phyloP scores from a whole-genome alignment of 2,113 vertebrate species.

The Suncus etruscus region DNA sequence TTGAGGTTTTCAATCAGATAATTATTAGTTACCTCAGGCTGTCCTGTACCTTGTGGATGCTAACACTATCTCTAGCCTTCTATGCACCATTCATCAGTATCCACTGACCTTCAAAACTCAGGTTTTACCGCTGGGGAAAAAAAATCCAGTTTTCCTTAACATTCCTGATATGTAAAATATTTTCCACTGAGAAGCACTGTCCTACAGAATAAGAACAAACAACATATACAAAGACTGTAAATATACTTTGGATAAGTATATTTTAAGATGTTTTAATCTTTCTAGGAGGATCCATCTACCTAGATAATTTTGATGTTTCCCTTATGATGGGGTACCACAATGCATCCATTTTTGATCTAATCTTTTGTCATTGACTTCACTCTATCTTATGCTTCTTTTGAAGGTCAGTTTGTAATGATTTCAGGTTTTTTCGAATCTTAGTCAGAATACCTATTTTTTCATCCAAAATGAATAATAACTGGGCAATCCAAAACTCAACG shows the following conservation, averaged over 20 bases:
- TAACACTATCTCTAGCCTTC: neutral
- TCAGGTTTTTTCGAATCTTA: constrained; percentile 78
- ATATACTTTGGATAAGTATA: constrained; percentile 14
- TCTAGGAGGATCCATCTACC: constrained; percentile 49
- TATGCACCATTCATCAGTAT: neutral
- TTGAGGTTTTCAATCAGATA: neutral
- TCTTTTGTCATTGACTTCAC: neutral
- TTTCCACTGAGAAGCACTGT: constrained; percentile 2
- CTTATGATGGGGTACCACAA: neutral
- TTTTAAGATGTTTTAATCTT: constrained; percentile 70
- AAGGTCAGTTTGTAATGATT: constrained; percentile 67
- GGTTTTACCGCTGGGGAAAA: neutral
- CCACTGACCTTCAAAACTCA: neutral
- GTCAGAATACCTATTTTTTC: constrained; percentile 78
- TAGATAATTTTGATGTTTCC: constrained; percentile 50
- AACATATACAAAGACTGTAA: constrained; percentile 47
- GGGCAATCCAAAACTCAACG: constrained; percentile 73
- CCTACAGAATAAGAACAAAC: neutral
- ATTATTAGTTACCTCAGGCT: neutral
- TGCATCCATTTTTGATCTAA: neutral
- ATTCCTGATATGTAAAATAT: neutral
- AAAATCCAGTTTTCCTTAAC: neutral
- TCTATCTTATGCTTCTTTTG: constrained; percentile 62
- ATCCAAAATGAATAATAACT: constrained; percentile 77
- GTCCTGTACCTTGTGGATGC: neutral